These are phyloP conservation scores for Rhea pennata DNA, from an alignment of 2,113 vertebrate genomes.

Conservation along the genomic window DNA sequence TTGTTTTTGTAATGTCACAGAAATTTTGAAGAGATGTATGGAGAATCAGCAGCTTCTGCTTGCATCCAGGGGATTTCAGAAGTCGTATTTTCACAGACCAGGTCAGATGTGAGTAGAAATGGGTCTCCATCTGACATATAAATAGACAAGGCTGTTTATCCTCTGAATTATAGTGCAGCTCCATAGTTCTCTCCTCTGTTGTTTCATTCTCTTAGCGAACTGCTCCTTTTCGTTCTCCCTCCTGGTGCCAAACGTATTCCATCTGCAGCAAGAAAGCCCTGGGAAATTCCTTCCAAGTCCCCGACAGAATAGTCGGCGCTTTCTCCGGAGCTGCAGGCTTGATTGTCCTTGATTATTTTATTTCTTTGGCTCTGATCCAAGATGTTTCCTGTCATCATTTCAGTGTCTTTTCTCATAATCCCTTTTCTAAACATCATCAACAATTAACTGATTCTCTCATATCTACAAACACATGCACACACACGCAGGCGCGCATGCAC, in stretches of 20 bases:
- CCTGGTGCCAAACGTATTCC: conserved; percentile 60
- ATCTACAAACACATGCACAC: conserved; percentile 60
- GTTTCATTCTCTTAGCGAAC: conserved; percentile 41
- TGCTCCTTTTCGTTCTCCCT: conserved; percentile 52
- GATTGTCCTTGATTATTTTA: conserved; percentile 76
- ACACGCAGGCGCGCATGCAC: conserved; percentile 62
- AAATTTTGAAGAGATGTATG: conserved; percentile 58
- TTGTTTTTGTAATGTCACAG: conserved; percentile 22
- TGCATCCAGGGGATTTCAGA: conserved; percentile 12
- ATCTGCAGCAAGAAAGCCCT: conserved; percentile 36
- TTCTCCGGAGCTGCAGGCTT: conserved; percentile 74
- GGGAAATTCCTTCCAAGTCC: conserved; percentile 63
- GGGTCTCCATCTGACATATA: conserved; percentile 50
- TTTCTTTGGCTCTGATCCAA: conserved; percentile 81
- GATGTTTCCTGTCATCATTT: conserved; percentile 80
- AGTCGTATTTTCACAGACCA: conserved; percentile 54
- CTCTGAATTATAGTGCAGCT: conserved; percentile 55
- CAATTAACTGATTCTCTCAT: conserved; percentile 80
- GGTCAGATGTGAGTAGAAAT: conserved; percentile 55
- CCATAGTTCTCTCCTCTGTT: conserved; percentile 41
- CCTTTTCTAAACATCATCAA: conserved; percentile 81
- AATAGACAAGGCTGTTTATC: conserved; percentile 56
- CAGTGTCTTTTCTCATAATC: conserved; percentile 82
- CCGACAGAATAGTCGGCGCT: conserved; percentile 64
- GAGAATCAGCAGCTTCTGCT: conserved; percentile 41